Percentiles rank a stretch among this genome's conserved stretches.
These are phyloP conservation scores for Notolepis coatsorum DNA, from an alignment of 2,797 vertebrate species.

Conservation along the genomic window DNA sequence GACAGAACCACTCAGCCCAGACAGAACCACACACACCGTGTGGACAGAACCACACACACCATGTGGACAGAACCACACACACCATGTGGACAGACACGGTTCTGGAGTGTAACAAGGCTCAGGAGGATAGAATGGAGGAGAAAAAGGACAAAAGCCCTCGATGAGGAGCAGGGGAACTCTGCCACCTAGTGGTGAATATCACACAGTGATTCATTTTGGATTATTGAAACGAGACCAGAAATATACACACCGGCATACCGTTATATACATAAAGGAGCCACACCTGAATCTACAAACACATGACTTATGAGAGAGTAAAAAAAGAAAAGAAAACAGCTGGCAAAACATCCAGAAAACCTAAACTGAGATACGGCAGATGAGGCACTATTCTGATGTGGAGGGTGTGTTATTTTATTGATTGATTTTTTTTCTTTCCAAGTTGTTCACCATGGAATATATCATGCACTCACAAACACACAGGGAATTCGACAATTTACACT, in stretches of 20 bases:
- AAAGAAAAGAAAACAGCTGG: not conserved
- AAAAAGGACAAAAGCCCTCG: not conserved
- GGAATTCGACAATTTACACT: slow-evolving; percentile 75
- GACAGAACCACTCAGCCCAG: not conserved
- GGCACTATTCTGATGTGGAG: not conserved
- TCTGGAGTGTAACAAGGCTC: slow-evolving; percentile 30
- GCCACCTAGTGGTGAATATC: slow-evolving; percentile 25
- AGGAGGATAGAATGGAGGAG: no score
- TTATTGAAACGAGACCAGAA: slow-evolving; percentile 50
- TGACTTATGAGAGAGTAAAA: slow-evolving; percentile 50
- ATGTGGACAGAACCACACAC: no score
- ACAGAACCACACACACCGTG: slow-evolving; percentile 2
- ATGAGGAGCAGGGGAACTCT: slow-evolving; percentile 34
- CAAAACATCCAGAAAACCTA: not conserved
- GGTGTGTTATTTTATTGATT: not conserved
- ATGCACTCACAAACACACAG: slow-evolving; percentile 39
- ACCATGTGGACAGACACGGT: slow-evolving; percentile 49
- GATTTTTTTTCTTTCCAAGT: not conserved
- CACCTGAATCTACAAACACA: slow-evolving; percentile 69
- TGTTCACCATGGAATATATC: no score
- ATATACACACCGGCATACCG: slow-evolving; percentile 81
- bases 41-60: no score
- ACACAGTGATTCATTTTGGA: not conserved
- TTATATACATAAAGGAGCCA: slow-evolving; percentile 74
- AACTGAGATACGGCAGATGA: no score